A percentile compares a stretch with the other conserved stretches of the same genome.
Conservation (phyloP, 2,113 vertebrate genomes). For the Melanerpes formicivorus region DNA sequence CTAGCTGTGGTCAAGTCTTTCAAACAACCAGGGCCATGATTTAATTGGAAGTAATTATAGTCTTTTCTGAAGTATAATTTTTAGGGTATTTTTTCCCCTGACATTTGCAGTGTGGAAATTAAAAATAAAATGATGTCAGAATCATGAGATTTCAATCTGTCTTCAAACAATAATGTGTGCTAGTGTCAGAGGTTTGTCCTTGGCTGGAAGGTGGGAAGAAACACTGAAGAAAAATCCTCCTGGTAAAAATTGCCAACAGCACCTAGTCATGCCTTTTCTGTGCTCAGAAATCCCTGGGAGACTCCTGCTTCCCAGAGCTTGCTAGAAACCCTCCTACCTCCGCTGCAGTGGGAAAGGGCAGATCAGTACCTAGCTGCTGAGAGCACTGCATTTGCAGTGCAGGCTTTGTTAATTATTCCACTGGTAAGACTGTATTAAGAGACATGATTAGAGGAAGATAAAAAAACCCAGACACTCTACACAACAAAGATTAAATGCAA, state of each 20-base stretch:
- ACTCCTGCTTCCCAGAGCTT: background rate
- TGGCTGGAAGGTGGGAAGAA: constrained; percentile 28
- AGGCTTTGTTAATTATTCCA: constrained; percentile 18
- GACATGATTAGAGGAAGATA: background rate
- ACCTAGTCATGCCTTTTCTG: background rate
- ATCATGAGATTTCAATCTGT: constrained; percentile 56
- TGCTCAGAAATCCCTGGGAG: constrained; percentile 5
- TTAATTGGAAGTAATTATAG: constrained; percentile 76
- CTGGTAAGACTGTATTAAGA: background rate
- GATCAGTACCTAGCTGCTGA: background rate
- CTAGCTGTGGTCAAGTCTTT: constrained; percentile 71
- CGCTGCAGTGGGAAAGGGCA: constrained; percentile 1
- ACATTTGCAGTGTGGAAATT: constrained; percentile 69
- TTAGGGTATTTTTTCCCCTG: constrained; percentile 74
- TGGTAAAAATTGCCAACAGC: background rate
- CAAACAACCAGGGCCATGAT: constrained; percentile 65
- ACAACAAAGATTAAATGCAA: background rate
- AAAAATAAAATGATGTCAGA: constrained; percentile 72
- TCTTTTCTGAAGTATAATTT: constrained; percentile 74
- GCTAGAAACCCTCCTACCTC: background rate
- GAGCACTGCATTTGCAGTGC: background rate
- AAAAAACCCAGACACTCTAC: background rate
- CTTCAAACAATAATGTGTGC: constrained; percentile 64
- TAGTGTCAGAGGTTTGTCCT: constrained; percentile 69
- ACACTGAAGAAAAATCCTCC: constrained; percentile 16